phyloP scores from a whole-genome alignment of 2,113 vertebrate species.

The Alethe castanea region DNA sequence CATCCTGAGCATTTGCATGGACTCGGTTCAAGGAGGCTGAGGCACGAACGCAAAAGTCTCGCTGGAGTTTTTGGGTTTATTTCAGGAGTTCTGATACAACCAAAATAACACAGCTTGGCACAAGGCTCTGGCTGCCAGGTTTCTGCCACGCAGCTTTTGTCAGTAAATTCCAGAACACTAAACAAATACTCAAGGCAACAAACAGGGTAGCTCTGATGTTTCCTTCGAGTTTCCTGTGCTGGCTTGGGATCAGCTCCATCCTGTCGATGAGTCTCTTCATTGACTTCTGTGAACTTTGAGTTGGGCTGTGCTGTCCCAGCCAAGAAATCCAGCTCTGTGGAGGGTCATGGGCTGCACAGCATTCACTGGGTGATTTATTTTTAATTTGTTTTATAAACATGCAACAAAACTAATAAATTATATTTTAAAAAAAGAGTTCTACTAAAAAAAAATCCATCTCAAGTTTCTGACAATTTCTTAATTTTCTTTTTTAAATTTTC shows the following conservation, averaged over 20 bases:
- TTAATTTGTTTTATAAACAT: neutral
- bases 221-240: constrained; percentile 57
- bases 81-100: constrained; percentile 50
- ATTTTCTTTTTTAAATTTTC: neutral
- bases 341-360: neutral
- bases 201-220: constrained; percentile 48
- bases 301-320: neutral
- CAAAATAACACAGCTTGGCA: constrained; percentile 56
- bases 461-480: neutral
- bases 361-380: neutral
- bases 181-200: constrained; percentile 61
- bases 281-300: neutral
- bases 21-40: neutral
- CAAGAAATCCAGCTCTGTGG: neutral
- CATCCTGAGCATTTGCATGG: neutral
- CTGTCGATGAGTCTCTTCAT: neutral
- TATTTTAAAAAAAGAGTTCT: neutral
- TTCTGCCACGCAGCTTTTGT: constrained; percentile 32
- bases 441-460: neutral
- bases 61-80: constrained; percentile 4
- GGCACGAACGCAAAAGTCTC: neutral
- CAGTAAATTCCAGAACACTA: constrained; percentile 53
- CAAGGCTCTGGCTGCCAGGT: neutral
- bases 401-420: neutral
- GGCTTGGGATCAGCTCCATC: neutral